Evolutionary conservation across 1,140 invertebrate species (phyloP), one percentile per base, ranked within the genome.

Genomic region (Drosophila suzukii): DNA sequence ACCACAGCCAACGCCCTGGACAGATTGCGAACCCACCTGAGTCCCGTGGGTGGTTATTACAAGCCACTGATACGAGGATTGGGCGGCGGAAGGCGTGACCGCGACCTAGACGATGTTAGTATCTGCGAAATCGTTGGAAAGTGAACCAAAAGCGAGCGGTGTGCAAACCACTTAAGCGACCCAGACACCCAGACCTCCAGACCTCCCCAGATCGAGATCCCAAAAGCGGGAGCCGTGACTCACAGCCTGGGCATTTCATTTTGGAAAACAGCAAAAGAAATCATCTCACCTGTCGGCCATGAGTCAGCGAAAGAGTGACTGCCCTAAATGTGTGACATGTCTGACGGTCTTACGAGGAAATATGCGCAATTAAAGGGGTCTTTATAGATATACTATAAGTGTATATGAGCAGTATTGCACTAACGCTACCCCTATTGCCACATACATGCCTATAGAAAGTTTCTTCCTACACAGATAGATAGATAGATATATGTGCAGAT

Each of bases 21-120:
- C 84, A 84, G 92, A 53, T 56, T 92, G 65, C 90, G 91, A 13
- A 85, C 84, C 44, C 90, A 92, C 78, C 61, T 92, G n/a, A 92
- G 91, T 54, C 91, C 91, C 15, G 83, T 92, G 36, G 65, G 76
- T 11, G 66, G 81, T n/a, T 92, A 92, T 75, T 92, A 92, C 54
- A 92, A 92, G 66, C 91, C 92, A 3, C 32, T 92, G 8, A 86
- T 92, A 55, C 79, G 91, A 4, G 88, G 85, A 32, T 56, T 92
- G 49, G 86, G 78, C 17, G 78, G 75, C 50, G 74, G 81, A 41
- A 53, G 78, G 13, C 50, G 67, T 0, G 67, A 71, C 15, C 67
- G 67, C n/a, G 79, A 86, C 32, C 71, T 63, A 49, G 91, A 92
- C 65, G 89, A 91, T 66, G 91, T 90, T 92, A 91, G 90, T 91